Evolutionary conservation across 1,140 invertebrate genomes (phyloP), one percentile per base, ranked within the genome.

Genomic region (Heliothis subflexa): DNA sequence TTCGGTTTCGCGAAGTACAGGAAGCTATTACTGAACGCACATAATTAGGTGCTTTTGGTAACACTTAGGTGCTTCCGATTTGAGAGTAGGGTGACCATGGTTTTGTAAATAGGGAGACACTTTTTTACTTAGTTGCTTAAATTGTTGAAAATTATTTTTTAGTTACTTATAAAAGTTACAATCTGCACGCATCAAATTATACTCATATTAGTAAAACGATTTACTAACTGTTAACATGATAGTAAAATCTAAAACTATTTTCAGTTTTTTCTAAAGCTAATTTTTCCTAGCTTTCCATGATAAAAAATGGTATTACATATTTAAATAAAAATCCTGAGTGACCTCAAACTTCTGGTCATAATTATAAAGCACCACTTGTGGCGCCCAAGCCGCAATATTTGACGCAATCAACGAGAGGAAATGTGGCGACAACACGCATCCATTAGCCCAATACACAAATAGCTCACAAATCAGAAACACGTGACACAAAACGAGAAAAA

Each of bases 381-480:
- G 64, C 79, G 81, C 64, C 81, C 61, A 73, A 79, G 47, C 72
- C 62, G 81, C 78, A 80, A 81, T 74, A 81, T 84, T 89, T 85
- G 79, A 86, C 86, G 86, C 89, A 89, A 85, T 88, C 83, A 83
- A 75, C 62, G 79, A 89, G 83, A 91, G 89, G 88, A 87, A 88
- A 82, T 81, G 83, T 78, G 78, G 80, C 85, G 83, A 85, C 83
- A 89, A 87, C 85, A 83, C 81, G 71, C 73, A 78, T 73, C 86
- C 91, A 92, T 92, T 93, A 91, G 85, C 83, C 76, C 66, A 25
- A 52, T 18, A 66, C 80, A 52, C n/a, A 62, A 66, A 66, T 66
- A 66, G 62, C 12, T 16, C 85, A 85, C 92, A 93, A 93, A 93
- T 92, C 91, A 92, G 57, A 81, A 90, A 91, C 92, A 92, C 86